Evolutionary conservation across 2,113 vertebrate species (phyloP).

Genomic region (Micronisus gabar): DNA sequence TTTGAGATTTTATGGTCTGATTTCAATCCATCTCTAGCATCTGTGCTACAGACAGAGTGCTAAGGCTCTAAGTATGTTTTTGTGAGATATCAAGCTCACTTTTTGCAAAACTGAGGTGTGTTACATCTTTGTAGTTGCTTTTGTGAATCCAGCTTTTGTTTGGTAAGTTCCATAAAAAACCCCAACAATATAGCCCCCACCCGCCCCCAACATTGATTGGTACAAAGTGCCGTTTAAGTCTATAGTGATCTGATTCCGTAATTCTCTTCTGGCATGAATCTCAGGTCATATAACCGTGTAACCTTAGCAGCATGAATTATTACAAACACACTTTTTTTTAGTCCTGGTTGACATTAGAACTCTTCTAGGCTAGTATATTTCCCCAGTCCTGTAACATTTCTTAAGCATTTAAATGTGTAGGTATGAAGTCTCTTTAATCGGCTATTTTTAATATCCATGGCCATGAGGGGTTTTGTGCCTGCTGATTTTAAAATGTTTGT

Average conservation of each 20-base stretch:
- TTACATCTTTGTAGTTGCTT: neutral
- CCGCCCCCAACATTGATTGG: neutral
- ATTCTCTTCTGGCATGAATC: neutral
- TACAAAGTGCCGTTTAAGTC: neutral
- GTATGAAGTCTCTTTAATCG: neutral
- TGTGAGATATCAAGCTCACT: neutral
- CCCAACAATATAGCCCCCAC: neutral
- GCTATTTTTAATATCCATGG: neutral
- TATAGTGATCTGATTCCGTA: neutral
- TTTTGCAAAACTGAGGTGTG: neutral
- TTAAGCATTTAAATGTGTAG: neutral
- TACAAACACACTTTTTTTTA: neutral
- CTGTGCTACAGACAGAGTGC: neutral
- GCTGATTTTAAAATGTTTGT: neutral
- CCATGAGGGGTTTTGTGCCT: neutral
- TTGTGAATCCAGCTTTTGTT: neutral
- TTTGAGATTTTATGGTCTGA: neutral
- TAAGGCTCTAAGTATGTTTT: neutral
- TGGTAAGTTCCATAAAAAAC: neutral
- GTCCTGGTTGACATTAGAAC: neutral
- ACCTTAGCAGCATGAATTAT: neutral
- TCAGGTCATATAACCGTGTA: neutral
- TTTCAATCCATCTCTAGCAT: neutral
- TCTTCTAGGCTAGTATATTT: neutral
- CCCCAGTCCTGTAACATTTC: neutral